A percentile compares a stretch with the other conserved stretches of the same genome.
Evolutionary conservation across 2,888 invertebrate genomes (phyloP).

Genomic region (Thymelicus sylvestris): DNA sequence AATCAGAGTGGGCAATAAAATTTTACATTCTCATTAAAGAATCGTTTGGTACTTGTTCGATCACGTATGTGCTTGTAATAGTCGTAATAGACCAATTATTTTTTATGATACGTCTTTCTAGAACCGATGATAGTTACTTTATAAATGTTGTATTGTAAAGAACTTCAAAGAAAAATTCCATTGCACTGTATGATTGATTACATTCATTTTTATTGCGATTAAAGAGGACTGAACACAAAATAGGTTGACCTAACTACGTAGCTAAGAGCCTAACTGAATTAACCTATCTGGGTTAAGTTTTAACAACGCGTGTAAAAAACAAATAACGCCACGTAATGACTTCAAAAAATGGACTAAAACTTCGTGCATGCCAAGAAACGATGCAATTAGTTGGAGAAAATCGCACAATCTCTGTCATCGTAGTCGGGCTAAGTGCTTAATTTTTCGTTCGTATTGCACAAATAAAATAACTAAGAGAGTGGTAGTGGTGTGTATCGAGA

Average conservation of each 20-base stretch:
- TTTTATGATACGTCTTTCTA: conserved; percentile 8
- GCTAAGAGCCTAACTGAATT: too few species aligned
- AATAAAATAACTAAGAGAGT: conserved; percentile 48
- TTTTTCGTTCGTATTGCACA: conserved; percentile 34
- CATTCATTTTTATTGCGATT: too few species aligned
- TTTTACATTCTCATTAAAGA: conserved; percentile 13
- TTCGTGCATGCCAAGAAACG: background rate
- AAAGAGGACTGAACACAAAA: too few species aligned
- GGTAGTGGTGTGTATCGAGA: conserved; percentile 45
- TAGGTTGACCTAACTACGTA: too few species aligned
- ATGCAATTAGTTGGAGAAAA: conserved; percentile 21
- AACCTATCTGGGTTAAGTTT: too few species aligned
- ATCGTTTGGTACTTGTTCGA: conserved; percentile 10
- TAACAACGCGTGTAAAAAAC: too few species aligned
- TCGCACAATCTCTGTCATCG: conserved; percentile 35
- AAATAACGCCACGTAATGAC: background rate
- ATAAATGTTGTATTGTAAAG: conserved; percentile 11
- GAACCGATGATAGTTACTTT: conserved; percentile 2
- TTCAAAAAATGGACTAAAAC: background rate
- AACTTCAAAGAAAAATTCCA: conserved; percentile 10
- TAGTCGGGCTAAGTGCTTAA: conserved; percentile 35
- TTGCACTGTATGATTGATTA: background rate
- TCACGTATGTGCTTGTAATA: conserved; percentile 24
- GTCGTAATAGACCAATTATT: conserved; percentile 28
- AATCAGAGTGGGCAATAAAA: conserved; percentile 13